Base-by-base conservation (phyloP, 1,140 invertebrate species). In the Nasonia giraulti region DNA sequence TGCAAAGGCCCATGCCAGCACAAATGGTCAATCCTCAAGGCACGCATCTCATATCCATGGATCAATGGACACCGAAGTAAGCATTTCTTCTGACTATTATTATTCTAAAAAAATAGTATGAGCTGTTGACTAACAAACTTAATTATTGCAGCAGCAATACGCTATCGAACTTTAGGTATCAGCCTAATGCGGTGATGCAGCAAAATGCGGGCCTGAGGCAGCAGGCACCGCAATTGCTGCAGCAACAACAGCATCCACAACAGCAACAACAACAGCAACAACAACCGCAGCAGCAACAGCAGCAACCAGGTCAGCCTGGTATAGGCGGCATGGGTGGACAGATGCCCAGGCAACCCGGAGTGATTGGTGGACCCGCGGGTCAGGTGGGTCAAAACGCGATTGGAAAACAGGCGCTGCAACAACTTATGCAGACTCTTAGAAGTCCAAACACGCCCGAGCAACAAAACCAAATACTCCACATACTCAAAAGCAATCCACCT, bases 401-500 rank as follows among this genome's bases (percentile, higher is more conserved):
- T 83, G 88, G 86, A 4, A 96, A 97, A 88, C 96, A 97, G 89
- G 97, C 97, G 44, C 92, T 99, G 55, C 97, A 98, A 86, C 97
- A 98, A 91, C 95, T 99, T 20, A 96, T 99, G 94, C 95, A 96
- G 81, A 98, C 97, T 66, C 94, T 99, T 40, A 96, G 97, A 88
- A 97, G 96, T 89, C 97, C 98, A 20, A 96, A 96, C 83, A 96
- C 96, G n/a, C 97, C 96, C 75, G 97, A 99, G 88, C 97, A 98
- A 90, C 98, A 99, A 89, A 96, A 97, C 89, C 97, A 98, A 93
- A 97, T 99, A 78, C 94, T 99, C 40, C 95, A 96, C 88, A 98
- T 99, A 89, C 95, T 99, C 73, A 99, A 98, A 92, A 96, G 96
- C 74, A 98, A 99, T 94, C 98, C 98, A 73, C 97, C 97, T 85